These are phyloP conservation scores for Aepyceros melampus DNA, from an alignment of 2,113 vertebrate species.

Conservation along the genomic window DNA sequence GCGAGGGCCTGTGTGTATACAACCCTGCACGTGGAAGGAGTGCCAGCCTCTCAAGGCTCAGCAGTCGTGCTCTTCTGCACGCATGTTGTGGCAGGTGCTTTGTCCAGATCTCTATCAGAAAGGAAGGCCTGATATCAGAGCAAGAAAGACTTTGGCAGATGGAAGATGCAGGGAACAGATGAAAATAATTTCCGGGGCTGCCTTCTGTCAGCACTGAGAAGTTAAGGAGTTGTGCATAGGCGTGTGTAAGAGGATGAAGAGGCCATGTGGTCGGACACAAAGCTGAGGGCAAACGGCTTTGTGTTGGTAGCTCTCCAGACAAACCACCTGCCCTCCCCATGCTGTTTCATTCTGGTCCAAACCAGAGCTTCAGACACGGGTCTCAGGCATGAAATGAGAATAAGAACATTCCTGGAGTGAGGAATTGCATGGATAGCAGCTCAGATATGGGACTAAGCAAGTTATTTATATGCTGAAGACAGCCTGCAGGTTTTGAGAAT, in stretches of 20 bases:
- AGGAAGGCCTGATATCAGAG: background rate
- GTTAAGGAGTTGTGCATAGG: background rate
- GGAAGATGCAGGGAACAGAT: background rate
- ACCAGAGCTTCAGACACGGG: background rate
- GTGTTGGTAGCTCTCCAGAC: background rate
- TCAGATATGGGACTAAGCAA: background rate
- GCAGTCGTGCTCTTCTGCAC: background rate
- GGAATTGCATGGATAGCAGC: background rate
- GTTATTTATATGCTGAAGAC: background rate
- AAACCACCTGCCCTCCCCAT: too few relatives aligned
- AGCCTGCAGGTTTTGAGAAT: background rate
- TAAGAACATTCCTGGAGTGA: background rate
- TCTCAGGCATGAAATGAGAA: background rate
- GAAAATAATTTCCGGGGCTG: background rate
- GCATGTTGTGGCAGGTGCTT: background rate
- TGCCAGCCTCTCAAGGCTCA: background rate
- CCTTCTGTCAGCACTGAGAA: background rate
- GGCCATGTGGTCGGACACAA: background rate
- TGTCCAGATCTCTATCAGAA: background rate
- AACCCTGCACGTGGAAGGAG: background rate
- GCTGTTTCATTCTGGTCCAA: background rate
- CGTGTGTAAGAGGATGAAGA: background rate
- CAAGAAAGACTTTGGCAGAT: background rate
- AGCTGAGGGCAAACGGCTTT: background rate
- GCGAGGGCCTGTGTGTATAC: accelerated